A percentile compares a stretch with the other conserved stretches of the same genome.
Evolutionary conservation across 1,140 invertebrate species (phyloP).

Genomic region (Drosophila yakuba): DNA sequence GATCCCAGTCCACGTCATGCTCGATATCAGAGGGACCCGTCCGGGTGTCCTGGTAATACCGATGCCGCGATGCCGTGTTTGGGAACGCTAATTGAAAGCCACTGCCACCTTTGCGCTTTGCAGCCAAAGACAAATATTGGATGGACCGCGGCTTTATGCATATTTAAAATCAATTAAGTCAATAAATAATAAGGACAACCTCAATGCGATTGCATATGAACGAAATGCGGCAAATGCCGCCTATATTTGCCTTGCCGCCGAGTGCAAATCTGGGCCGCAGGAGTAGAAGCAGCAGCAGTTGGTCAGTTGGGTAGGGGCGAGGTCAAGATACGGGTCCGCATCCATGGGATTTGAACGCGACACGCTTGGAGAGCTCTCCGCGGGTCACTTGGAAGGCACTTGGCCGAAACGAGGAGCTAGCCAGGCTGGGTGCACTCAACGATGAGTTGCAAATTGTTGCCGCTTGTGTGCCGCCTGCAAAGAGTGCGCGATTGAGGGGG

Average conservation of each 20-base stretch:
- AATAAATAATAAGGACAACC: constrained; percentile 78
- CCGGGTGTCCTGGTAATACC: constrained; percentile 1
- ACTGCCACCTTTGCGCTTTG: constrained; percentile 66
- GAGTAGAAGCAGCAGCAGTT: no score
- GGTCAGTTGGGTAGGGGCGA: background rate
- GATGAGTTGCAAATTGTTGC: constrained; percentile 53
- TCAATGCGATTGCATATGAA: constrained; percentile 76
- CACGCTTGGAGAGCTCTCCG: constrained; percentile 32
- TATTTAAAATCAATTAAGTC: constrained; percentile 85
- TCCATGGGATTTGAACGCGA: constrained; percentile 52
- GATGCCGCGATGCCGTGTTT: constrained; percentile 22
- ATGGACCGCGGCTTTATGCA: constrained; percentile 80
- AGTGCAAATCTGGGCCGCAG: background rate
- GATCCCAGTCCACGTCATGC: background rate
- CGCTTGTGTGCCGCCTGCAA: constrained; percentile 21
- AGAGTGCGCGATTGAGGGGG: background rate
- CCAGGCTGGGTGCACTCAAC: constrained; percentile 32
- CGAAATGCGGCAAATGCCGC: constrained; percentile 31
- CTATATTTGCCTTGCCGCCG: background rate
- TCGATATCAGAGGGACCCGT: no score
- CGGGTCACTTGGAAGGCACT: constrained; percentile 9
- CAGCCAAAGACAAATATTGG: constrained; percentile 83
- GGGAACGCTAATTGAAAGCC: constrained; percentile 71
- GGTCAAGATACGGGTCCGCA: constrained; percentile 33
- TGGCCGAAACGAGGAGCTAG: background rate